Percentiles rank a stretch among this genome's conserved stretches.
Evolutionary conservation across 2,888 invertebrate species (phyloP).

Genomic region (Apodemia zela): DNA sequence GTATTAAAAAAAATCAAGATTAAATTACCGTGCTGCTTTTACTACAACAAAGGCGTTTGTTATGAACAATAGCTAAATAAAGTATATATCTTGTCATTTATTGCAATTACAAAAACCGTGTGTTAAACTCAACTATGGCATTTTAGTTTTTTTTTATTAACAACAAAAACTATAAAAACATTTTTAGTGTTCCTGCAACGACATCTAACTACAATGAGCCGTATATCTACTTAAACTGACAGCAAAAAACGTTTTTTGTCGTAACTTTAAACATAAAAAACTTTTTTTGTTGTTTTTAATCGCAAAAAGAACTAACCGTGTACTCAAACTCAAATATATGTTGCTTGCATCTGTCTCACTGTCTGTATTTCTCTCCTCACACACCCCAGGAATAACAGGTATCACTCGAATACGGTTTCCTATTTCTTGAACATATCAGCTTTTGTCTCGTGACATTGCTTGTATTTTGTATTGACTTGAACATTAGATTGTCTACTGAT

Average conservation of each 20-base stretch:
- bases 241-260: not conserved
- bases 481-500: not conserved
- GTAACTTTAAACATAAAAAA: not conserved
- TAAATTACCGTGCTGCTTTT: too few species aligned
- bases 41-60: too few species aligned
- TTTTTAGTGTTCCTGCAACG: not conserved
- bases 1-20: too few species aligned
- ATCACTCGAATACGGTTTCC: conserved; percentile 62
- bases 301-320: not conserved
- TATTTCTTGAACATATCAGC: conserved; percentile 52
- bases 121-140: not conserved
- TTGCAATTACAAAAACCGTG: not conserved
- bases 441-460: conserved; percentile 70
- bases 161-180: not conserved
- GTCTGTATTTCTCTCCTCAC: conserved; percentile 78
- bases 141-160: not conserved
- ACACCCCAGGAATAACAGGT: conserved; percentile 80
- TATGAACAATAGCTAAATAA: too few species aligned
- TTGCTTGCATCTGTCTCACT: conserved; percentile 77
- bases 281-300: conserved; percentile 10
- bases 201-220: not conserved
- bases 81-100: too few species aligned
- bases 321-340: conserved; percentile 44
- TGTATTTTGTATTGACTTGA: conserved; percentile 33
- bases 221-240: too few species aligned